Conservation (phyloP, 1,140 invertebrate species). For the Pomacea maculata region DNA sequence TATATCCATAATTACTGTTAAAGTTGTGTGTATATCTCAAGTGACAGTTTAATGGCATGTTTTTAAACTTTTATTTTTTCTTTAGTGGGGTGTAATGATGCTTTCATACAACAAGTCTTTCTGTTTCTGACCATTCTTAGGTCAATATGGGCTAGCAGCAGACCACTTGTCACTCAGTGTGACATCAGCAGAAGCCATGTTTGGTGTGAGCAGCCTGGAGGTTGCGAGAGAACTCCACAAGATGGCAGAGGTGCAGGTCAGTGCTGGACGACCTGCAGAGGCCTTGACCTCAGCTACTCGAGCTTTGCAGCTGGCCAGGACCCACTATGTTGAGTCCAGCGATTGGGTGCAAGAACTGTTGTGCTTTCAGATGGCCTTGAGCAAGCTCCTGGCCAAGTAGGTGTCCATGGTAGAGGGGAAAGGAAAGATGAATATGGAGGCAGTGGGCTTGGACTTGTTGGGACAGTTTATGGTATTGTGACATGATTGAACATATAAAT, state of each 20-base stretch:
- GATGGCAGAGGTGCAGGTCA: constrained; percentile 68
- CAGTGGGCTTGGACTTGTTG: too few relatives aligned
- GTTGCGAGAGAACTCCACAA: constrained; percentile 69
- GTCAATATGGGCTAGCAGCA: constrained; percentile 60
- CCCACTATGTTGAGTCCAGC: constrained; percentile 29
- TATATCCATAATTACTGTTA: too few relatives aligned
- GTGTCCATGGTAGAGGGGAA: too few relatives aligned
- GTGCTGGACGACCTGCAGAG: constrained; percentile 56
- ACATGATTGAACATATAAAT: too few relatives aligned
- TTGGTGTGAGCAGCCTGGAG: constrained; percentile 71
- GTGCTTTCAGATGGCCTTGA: constrained; percentile 7
- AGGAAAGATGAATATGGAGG: too few relatives aligned
- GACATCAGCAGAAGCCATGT: constrained; percentile 66
- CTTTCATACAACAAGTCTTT: too few relatives aligned
- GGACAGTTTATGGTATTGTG: too few relatives aligned
- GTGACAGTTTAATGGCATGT: too few relatives aligned
- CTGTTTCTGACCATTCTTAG: constrained; percentile 22
- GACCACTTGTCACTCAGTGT: constrained; percentile 67
- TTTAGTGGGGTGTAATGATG: too few relatives aligned
- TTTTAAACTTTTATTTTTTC: too few relatives aligned
- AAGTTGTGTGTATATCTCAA: too few relatives aligned
- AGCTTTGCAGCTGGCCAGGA: constrained; percentile 33
- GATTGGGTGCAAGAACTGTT: constrained; percentile 20
- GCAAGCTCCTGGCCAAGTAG: neutral
- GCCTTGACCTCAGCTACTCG: constrained; percentile 30